Evolutionary conservation across 2,888 invertebrate genomes (phyloP).

Genomic region (Encarsia formosa): DNA sequence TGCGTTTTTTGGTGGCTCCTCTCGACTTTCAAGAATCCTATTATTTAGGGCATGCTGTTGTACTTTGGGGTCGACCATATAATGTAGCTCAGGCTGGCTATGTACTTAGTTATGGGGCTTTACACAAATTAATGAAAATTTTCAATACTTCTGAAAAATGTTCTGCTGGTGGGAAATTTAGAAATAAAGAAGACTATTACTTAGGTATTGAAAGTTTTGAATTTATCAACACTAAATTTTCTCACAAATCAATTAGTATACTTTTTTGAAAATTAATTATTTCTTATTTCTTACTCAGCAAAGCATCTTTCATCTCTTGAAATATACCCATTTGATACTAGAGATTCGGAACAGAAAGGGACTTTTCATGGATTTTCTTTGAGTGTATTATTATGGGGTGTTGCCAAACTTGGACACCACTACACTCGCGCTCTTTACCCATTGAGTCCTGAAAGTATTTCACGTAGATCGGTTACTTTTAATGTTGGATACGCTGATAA

Average conservation of each 20-base stretch:
- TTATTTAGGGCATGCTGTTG: conserved; percentile 57
- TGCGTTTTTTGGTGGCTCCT: conserved; percentile 53
- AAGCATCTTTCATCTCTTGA: conserved; percentile 54
- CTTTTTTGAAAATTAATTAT: too few species aligned
- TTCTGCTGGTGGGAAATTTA: conserved; percentile 52
- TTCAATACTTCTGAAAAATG: conserved; percentile 52
- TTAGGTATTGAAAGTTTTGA: conserved; percentile 48
- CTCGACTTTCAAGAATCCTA: conserved; percentile 49
- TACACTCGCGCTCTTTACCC: conserved; percentile 54
- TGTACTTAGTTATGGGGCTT: conserved; percentile 54
- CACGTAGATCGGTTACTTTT: conserved; percentile 54
- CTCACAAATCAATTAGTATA: conserved; percentile 53
- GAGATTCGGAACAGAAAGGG: conserved; percentile 53
- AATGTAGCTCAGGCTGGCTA: conserved; percentile 58
- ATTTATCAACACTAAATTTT: conserved; percentile 52
- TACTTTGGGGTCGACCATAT: conserved; percentile 56
- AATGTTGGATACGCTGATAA: conserved; percentile 54
- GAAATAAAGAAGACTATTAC: conserved; percentile 60
- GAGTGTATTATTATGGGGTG: conserved; percentile 43
- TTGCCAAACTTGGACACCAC: conserved; percentile 50
- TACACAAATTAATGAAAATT: conserved; percentile 47
- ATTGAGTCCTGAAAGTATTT: conserved; percentile 53
- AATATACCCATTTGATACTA: conserved; percentile 54
- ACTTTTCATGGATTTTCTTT: conserved; percentile 55
- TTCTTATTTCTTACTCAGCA: conserved; percentile 48